Evolutionary conservation across 2,113 vertebrate species (phyloP).

Genomic region (Romanogobio albipinnatus): DNA sequence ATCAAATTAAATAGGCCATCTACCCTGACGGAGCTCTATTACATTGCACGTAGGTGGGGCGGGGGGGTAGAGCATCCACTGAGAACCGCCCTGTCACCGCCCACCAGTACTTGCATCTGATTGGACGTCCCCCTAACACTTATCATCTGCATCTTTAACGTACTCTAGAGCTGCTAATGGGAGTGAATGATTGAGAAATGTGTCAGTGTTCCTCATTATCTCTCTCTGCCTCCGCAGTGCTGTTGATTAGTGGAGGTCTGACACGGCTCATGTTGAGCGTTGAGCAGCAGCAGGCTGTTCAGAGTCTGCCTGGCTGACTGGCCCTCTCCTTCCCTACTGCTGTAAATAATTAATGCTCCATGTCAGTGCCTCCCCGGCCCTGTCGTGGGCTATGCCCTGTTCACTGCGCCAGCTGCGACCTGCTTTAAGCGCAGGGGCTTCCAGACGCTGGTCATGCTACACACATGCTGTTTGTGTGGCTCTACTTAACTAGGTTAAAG

Average conservation of each 20-base stretch:
- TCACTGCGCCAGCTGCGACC: slow-evolving; percentile 40
- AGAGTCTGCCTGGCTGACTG: slow-evolving; percentile 24
- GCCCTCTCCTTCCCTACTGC: background rate
- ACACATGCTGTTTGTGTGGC: background rate
- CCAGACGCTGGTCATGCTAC: slow-evolving; percentile 34
- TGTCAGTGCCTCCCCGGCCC: slow-evolving; percentile 39
- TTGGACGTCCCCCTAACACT: background rate
- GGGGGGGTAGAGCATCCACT: background rate
- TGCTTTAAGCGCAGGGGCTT: slow-evolving; percentile 40
- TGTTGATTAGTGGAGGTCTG: slow-evolving; percentile 41
- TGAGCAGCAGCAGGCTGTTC: slow-evolving; percentile 37
- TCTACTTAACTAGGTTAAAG: slow-evolving; percentile 37
- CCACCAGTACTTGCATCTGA: background rate
- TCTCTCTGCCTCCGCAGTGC: slow-evolving; percentile 15
- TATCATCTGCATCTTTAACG: slow-evolving; percentile 23
- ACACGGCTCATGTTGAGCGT: slow-evolving; percentile 34
- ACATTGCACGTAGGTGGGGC: background rate
- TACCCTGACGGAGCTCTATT: background rate
- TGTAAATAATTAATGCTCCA: slow-evolving; percentile 52
- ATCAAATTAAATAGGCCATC: slow-evolving; percentile 19
- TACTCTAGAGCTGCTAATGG: slow-evolving; percentile 9
- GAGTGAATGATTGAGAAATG: slow-evolving; percentile 38
- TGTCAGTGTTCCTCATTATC: slow-evolving; percentile 42
- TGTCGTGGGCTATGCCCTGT: slow-evolving; percentile 17
- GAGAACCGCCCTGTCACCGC: background rate